Percentiles rank a stretch among this genome's conserved stretches.
These are phyloP conservation scores for Anser brachyrhynchus DNA, from an alignment of 2,113 vertebrate species.

Conservation along the genomic window DNA sequence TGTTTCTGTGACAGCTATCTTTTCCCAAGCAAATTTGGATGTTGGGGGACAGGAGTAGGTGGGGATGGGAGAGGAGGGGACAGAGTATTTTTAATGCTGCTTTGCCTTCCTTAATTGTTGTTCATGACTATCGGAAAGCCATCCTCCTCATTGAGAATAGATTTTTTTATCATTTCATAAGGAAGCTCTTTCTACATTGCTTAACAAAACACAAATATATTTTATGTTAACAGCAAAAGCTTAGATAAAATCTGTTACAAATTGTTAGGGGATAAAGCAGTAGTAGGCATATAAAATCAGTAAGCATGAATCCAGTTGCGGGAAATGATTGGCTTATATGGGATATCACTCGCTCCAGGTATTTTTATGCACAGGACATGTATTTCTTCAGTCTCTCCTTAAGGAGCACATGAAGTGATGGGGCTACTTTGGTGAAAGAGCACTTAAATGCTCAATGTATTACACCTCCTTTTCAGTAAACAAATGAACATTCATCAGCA, in stretches of 20 bases:
- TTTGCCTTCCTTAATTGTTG: background rate
- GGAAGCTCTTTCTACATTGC: background rate
- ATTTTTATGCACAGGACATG: background rate
- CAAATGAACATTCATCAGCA: background rate
- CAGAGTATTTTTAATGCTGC: background rate
- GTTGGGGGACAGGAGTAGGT: no score
- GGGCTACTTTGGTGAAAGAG: background rate
- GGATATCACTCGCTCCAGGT: slow-evolving; percentile 97
- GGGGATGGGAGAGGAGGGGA: background rate
- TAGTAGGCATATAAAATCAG: background rate
- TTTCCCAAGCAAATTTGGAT: background rate
- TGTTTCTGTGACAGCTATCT: background rate
- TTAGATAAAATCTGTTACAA: background rate
- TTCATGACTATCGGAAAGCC: background rate
- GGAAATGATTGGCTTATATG: slow-evolving; percentile 96
- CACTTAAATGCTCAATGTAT: background rate
- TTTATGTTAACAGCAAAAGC: background rate
- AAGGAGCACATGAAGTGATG: background rate
- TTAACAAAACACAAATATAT: background rate
- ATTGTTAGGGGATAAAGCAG: background rate
- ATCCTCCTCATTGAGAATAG: background rate
- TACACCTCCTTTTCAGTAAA: background rate
- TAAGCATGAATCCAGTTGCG: slow-evolving; percentile 69
- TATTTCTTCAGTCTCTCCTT: background rate
- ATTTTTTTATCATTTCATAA: background rate